Conservation (phyloP, 2,888 invertebrate species). For the Nomada ferruginata region DNA sequence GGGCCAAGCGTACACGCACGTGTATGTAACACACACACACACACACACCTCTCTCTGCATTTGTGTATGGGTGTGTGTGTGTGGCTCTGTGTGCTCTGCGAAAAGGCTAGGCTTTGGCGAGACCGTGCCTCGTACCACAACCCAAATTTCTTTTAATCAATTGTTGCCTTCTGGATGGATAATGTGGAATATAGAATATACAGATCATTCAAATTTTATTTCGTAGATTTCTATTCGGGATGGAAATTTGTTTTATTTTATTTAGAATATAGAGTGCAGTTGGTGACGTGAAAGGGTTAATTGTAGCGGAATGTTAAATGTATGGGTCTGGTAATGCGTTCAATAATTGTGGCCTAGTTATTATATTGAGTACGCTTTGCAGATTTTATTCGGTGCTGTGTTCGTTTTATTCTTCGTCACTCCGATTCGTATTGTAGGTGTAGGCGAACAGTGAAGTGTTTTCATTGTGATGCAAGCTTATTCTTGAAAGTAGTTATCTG, state of each 20-base stretch:
- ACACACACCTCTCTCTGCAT: not conserved
- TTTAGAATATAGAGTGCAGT: too few relatives aligned
- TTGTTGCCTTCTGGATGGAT: not conserved
- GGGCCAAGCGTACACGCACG: slow-evolving; percentile 30
- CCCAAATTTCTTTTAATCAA: slow-evolving; percentile 36
- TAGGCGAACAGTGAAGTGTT: slow-evolving; percentile 15
- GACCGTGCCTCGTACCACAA: slow-evolving; percentile 47
- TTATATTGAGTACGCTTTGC: too few relatives aligned
- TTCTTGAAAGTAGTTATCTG: slow-evolving; percentile 16
- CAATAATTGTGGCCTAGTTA: too few relatives aligned
- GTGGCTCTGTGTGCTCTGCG: slow-evolving; percentile 6
- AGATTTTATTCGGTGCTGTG: too few relatives aligned
- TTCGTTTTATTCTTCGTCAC: too few relatives aligned
- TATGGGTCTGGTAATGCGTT: too few relatives aligned
- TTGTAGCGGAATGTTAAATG: too few relatives aligned
- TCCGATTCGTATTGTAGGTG: not conserved
- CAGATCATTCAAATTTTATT: too few relatives aligned
- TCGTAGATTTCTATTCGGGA: too few relatives aligned
- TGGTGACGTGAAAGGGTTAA: too few relatives aligned
- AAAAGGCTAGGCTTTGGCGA: slow-evolving; percentile 42
- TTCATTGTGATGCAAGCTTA: slow-evolving; percentile 3
- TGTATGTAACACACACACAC: not conserved
- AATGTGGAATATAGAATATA: not conserved
- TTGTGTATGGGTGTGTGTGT: slow-evolving; percentile 3
- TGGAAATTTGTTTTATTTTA: too few relatives aligned